Base-by-base conservation (phyloP, 2,797 vertebrate genomes). In the Epinephelus awoara region DNA sequence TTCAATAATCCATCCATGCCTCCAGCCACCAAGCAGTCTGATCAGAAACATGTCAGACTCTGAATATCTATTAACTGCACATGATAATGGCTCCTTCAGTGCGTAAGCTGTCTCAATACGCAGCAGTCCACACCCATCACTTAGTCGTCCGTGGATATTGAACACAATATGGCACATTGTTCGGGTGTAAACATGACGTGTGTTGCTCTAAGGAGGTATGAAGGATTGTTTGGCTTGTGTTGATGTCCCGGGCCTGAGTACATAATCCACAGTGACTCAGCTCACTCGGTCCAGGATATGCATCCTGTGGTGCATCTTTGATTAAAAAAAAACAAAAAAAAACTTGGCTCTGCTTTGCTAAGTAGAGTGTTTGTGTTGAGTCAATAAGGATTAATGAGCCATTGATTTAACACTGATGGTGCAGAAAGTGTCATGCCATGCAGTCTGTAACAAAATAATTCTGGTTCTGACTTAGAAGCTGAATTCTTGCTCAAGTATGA, bases 261-360 rank as follows among this genome's bases (percentile, higher is more conserved):
- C 82, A 87, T 75, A 71, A 56, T 54, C 72, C 7, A 19, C 15
- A 12, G 51, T 91, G 89, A 93, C 75, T 94, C 88, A 89, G 29
- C 25, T 64, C 19, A 17, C n/a, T 66, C n/a, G 11, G 19, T 92
- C 90, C 92, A 93, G 92, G 93, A 94, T 90, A 71, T 88, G 70
- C 59, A 93, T 94, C 92, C 93, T 93, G 91, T 65, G 68, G 54
- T 65, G 12, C 67, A 72, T 79, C 66, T 82, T 79, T 58, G 18
- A 58, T 71, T 7, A 19, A 49, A 42, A 25, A 29, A 25, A 27
- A 19, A 49, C 12, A 25, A 29, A 25, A 27, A 29, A 71, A 58
- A 77, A 19, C 58, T 23, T 13, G 23, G 40, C 25, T 63, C 17
- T 75, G 64, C 67, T 66, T 76, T 38, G 47, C 15, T n/a, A 21